Evolutionary conservation across 1,140 invertebrate genomes (phyloP), one percentile per base, ranked within the genome.

Genomic region (Melanaphis sacchari): DNA sequence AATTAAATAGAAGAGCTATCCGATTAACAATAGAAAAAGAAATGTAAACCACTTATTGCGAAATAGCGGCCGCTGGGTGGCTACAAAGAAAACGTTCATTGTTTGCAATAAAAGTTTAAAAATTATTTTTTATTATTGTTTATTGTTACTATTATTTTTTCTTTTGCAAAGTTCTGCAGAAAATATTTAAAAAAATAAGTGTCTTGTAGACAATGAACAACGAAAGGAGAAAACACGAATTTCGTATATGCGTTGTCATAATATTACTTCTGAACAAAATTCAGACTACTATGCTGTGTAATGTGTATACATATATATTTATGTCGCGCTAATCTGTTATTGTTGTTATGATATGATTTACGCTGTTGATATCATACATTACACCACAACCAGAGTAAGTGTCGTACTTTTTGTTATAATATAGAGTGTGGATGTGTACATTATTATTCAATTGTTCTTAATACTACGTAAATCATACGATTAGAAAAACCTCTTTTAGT

Each of bases 21-120:
- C n/a, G 87, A 89, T 89, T 89, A 89, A 89, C 22, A 24, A 18
- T 26, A 15, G 88, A 40, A 31, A 40, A 90, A 90, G 7, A 90
- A 59, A 59, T 31, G 38, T 59, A 59, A 90, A 90, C 49, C 88
- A 90, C 88, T 90, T 59, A 90, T 52, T 9, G 46, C 38, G 6
- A 90, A 15, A 31, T 7, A 31, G 11, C 36, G 49, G 41, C 85
- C 38, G 81, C 22, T 24, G 36, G 43, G 22, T 8, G 46, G 36
- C 4, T 8, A 90, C 49, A 41, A 59, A 31, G 52, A 59, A 90
- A 54, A 26, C n/a, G 52, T 21, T 90, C 52, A 54, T 54, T 54
- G 49, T 59, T 90, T 59, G 87, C 18, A 46, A 49, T 52, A 36
- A 88, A 88, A 52, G 43, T 88, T 88, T n/a, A 49, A 88, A 88